These are phyloP conservation scores for Drosophila vallismaia DNA, from an alignment of 2,888 invertebrate genomes.

Conservation along the genomic window DNA sequence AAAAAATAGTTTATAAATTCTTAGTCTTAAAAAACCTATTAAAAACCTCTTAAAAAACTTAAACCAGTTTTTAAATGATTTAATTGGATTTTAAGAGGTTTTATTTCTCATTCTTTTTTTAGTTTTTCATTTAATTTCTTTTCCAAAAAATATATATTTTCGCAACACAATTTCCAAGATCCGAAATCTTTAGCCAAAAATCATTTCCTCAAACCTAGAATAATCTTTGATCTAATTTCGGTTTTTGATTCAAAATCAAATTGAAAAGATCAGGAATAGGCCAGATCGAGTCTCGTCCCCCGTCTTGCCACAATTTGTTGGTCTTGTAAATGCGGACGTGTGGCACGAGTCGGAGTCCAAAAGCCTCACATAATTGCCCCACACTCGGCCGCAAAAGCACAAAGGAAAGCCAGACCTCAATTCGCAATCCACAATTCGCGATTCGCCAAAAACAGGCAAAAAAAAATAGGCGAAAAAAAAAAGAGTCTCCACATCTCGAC, in stretches of 20 bases:
- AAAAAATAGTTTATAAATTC: too few species aligned
- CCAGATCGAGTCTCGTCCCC: neutral
- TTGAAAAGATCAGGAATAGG: neutral
- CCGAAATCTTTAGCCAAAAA: neutral
- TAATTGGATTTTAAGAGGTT: too few species aligned
- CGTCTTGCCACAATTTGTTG: conserved; percentile 39
- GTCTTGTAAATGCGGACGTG: conserved; percentile 56
- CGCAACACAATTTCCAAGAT: neutral
- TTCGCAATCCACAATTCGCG: conserved; percentile 6
- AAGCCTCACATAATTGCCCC: conserved; percentile 60
- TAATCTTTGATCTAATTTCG: neutral
- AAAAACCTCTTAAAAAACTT: too few species aligned
- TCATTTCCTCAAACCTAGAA: neutral
- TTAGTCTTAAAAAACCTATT: too few species aligned
- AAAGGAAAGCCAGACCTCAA: conserved; percentile 7
- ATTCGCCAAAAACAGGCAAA: conserved; percentile 1
- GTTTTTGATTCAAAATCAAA: neutral
- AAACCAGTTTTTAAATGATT: too few species aligned
- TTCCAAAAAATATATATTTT: too few species aligned
- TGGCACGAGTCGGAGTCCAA: conserved; percentile 58
- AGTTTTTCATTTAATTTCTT: too few species aligned
- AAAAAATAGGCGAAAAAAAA: too few species aligned
- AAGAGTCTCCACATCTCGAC: conserved; percentile 11
- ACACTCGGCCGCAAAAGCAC: conserved; percentile 26
- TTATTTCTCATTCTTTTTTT: too few species aligned